These are phyloP conservation scores for Danaus chrysippus DNA, from an alignment of 2,888 invertebrate genomes.

Conservation along the genomic window DNA sequence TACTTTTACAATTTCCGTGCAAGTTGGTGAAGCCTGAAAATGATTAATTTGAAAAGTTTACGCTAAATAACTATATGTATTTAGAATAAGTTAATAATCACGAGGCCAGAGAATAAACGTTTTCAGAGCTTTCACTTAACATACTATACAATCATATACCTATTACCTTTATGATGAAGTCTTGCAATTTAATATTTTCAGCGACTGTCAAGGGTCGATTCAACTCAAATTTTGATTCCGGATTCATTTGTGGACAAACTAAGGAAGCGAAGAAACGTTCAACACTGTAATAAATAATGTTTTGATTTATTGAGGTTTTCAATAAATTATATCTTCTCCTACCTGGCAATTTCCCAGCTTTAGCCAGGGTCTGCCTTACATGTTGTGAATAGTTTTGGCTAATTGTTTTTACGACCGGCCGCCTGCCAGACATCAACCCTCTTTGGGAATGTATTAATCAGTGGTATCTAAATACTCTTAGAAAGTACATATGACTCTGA, in stretches of 20 bases:
- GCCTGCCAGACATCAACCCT: too few relatives aligned
- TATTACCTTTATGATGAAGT: slow-evolving; percentile 58
- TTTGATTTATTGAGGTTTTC: background rate
- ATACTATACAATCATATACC: background rate
- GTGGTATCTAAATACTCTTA: too few relatives aligned
- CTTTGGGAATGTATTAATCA: too few relatives aligned
- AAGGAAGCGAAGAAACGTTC: slow-evolving; percentile 63
- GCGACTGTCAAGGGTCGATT: slow-evolving; percentile 41
- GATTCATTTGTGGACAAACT: slow-evolving; percentile 59
- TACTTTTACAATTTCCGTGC: slow-evolving; percentile 61
- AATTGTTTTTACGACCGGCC: too few relatives aligned
- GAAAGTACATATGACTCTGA: too few relatives aligned
- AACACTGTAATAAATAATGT: slow-evolving; percentile 39
- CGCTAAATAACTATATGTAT: background rate
- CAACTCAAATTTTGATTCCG: slow-evolving; percentile 37
- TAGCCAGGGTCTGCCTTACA: too few relatives aligned
- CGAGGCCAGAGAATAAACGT: too few relatives aligned
- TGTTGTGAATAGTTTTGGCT: too few relatives aligned
- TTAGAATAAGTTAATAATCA: too few relatives aligned
- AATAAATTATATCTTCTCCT: background rate
- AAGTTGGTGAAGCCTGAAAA: slow-evolving; percentile 59
- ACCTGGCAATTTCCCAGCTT: too few relatives aligned
- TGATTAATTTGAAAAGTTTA: background rate
- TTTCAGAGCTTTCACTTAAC: background rate
- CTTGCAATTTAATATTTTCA: slow-evolving; percentile 47